Evolutionary conservation across 2,113 vertebrate species (phyloP).

Genomic region (Oryzias woworae): DNA sequence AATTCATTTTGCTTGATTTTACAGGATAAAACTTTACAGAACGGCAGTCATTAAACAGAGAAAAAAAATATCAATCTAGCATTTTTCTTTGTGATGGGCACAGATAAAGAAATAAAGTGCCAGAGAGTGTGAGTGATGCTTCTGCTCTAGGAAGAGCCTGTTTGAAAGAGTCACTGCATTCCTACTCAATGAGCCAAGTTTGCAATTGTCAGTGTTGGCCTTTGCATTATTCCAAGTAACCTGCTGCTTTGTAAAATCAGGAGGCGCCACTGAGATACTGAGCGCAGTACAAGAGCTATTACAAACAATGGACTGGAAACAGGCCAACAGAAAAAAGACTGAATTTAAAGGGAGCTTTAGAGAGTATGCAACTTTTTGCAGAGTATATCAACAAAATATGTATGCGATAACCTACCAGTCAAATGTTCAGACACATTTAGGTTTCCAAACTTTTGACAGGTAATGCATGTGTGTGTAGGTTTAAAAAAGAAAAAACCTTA

Average conservation of each 20-base stretch:
- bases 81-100: conserved; percentile 12
- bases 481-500: too few relatives aligned
- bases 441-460: too few relatives aligned
- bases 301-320: conserved; percentile 12
- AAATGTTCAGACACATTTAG: too few relatives aligned
- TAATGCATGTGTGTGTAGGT: too few relatives aligned
- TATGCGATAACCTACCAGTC: too few relatives aligned
- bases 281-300: conserved; percentile 2
- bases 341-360: neutral
- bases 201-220: neutral
- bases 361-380: too few relatives aligned
- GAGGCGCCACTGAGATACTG: neutral
- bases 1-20: conserved; percentile 22
- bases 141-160: neutral
- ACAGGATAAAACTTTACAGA: neutral
- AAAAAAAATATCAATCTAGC: conserved; percentile 14
- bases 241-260: conserved; percentile 7
- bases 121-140: conserved; percentile 6
- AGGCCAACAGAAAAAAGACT: neutral
- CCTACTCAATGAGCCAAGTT: conserved; percentile 2
- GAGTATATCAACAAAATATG: too few relatives aligned
- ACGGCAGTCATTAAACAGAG: conserved; percentile 24
- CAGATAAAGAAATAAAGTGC: conserved; percentile 10
- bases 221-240: neutral
- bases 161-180: neutral